A percentile compares a stretch with the other conserved stretches of the same genome.
These are phyloP conservation scores for Myripristis murdjan DNA, from an alignment of 2,797 vertebrate species.

Conservation along the genomic window DNA sequence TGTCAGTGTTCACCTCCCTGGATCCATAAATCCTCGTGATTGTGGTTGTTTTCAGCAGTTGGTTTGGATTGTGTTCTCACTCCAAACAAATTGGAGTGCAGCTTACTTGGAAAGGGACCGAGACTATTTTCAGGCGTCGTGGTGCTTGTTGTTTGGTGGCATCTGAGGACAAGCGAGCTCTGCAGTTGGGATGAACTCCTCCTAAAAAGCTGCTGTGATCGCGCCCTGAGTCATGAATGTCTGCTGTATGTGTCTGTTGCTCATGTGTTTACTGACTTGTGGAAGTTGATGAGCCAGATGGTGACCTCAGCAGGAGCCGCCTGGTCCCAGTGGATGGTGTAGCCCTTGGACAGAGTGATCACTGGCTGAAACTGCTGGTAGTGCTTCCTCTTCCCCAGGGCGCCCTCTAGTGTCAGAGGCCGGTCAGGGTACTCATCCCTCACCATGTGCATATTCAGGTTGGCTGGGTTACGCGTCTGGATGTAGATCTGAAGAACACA, in stretches of 20 bases:
- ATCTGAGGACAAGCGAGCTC: no score
- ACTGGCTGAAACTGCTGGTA: conserved; percentile 99
- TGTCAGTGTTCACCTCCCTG: no score
- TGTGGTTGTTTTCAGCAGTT: no score
- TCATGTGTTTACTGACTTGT: conserved; percentile 85
- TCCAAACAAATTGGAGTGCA: no score
- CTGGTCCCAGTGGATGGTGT: conserved; percentile 97
- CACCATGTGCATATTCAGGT: conserved; percentile 91
- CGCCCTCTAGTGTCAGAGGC: conserved; percentile 91
- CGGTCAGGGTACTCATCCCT: conserved; percentile 91
- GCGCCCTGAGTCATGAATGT: not conserved
- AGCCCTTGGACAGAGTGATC: conserved; percentile 91
- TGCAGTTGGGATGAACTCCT: no score
- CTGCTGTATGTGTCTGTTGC: not conserved
- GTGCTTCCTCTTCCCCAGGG: conserved; percentile 92
- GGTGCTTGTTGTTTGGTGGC: no score
- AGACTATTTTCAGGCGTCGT: no score
- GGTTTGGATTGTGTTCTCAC: no score
- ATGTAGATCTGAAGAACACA: conserved; percentile 89
- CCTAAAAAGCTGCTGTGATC: not conserved
- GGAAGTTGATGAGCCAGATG: conserved; percentile 98
- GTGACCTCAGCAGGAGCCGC: conserved; percentile 92
- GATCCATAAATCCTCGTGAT: no score
- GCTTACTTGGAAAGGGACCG: no score
- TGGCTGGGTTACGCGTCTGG: conserved; percentile 92